These are phyloP conservation scores for Brachyalestes nurse DNA, from an alignment of 2,797 vertebrate genomes.

Conservation along the genomic window DNA sequence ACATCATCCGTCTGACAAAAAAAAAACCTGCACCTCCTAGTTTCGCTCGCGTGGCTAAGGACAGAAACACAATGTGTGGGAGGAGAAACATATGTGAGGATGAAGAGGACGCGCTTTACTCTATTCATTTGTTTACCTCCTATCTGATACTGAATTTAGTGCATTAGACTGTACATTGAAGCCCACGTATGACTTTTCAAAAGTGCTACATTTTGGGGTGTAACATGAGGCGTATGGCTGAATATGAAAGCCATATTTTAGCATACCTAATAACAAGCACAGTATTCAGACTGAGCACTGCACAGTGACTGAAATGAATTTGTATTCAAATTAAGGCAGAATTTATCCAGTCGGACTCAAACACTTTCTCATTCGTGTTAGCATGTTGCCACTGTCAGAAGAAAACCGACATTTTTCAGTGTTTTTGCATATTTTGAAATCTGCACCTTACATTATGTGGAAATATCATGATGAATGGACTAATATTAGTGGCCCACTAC, in stretches of 20 bases:
- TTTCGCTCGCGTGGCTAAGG: conserved; percentile 19
- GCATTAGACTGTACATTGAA: conserved; percentile 1
- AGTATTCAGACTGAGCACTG: neutral
- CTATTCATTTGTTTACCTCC: conserved; percentile 19
- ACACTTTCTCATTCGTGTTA: neutral
- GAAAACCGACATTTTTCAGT: too few species aligned
- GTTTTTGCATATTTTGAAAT: too few species aligned
- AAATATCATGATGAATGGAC: too few species aligned
- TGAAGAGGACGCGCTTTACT: conserved; percentile 49
- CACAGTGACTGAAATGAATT: neutral
- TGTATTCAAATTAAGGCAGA: neutral
- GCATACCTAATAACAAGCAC: neutral
- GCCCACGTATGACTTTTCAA: neutral
- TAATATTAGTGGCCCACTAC: too few species aligned
- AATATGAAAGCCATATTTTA: neutral
- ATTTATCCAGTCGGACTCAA: neutral
- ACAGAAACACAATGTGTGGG: conserved; percentile 42
- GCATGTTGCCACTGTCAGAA: too few species aligned
- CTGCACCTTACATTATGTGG: too few species aligned
- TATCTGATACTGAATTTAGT: conserved; percentile 24
- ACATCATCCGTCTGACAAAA: conserved; percentile 41
- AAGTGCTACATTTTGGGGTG: neutral
- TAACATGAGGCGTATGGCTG: neutral
- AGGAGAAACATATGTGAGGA: conserved; percentile 57
- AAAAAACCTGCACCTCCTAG: conserved; percentile 5